These are phyloP conservation scores for Neosilurus mollespiculum DNA, from an alignment of 2,797 vertebrate genomes.

Conservation along the genomic window DNA sequence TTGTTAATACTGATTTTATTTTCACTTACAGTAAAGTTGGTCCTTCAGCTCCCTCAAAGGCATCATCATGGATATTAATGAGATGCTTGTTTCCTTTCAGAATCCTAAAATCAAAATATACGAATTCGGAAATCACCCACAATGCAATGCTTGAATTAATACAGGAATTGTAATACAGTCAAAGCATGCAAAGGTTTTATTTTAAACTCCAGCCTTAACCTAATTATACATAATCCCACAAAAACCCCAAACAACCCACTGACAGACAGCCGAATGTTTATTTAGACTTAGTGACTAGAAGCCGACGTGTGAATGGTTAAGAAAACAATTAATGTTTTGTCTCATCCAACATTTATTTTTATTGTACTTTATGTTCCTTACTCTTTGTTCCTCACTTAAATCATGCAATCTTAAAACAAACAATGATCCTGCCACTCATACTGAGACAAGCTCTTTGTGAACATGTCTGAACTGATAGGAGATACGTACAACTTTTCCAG, in stretches of 20 bases:
- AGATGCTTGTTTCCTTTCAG: slow-evolving; percentile 83
- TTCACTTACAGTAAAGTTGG: slow-evolving; percentile 82
- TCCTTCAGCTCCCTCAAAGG: slow-evolving; percentile 81
- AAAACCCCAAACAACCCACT: slow-evolving; percentile 44
- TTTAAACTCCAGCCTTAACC: slow-evolving; percentile 29
- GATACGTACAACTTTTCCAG: slow-evolving; percentile 84
- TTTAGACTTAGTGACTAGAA: slow-evolving; percentile 56
- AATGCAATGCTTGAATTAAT: not conserved
- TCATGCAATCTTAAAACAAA: slow-evolving; percentile 34
- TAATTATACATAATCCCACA: slow-evolving; percentile 12
- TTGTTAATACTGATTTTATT: not conserved
- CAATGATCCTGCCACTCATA: slow-evolving; percentile 34
- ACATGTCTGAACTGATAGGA: slow-evolving; percentile 15
- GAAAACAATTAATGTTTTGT: slow-evolving; percentile 75
- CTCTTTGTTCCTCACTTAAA: slow-evolving; percentile 54
- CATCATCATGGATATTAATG: slow-evolving; percentile 76
- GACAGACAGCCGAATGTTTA: slow-evolving; percentile 56
- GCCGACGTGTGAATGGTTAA: slow-evolving; percentile 38
- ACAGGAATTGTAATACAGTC: not conserved
- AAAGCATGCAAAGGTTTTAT: not conserved
- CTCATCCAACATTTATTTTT: slow-evolving; percentile 64
- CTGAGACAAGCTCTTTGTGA: slow-evolving; percentile 9
- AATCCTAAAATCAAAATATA: slow-evolving; percentile 68
- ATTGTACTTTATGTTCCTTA: slow-evolving; percentile 63
- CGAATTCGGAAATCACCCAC: not conserved